Evolutionary conservation across 2,888 invertebrate species (phyloP).

Genomic region (Spatulosminthurus flaviceps): DNA sequence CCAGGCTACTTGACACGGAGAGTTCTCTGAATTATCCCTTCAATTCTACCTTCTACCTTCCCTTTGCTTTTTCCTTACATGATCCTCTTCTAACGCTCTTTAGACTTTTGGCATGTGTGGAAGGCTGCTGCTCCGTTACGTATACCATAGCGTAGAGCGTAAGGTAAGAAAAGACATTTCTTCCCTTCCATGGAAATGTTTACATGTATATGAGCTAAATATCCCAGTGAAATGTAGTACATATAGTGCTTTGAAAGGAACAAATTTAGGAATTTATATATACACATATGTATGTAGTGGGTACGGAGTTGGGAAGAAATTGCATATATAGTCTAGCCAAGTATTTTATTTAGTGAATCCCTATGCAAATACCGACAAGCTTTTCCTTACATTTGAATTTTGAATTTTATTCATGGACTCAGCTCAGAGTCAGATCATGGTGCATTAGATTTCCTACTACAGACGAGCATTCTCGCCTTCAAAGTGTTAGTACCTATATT

Average conservation of each 20-base stretch:
- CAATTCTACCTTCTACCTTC: too few species aligned
- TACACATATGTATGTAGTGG: not conserved
- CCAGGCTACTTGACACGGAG: constrained; percentile 3
- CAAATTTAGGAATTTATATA: too few species aligned
- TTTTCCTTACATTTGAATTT: constrained; percentile 30
- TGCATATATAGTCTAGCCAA: constrained; percentile 13
- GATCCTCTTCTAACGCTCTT: not conserved
- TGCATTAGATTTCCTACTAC: constrained; percentile 37
- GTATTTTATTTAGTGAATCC: constrained; percentile 37
- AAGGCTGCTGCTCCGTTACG: too few species aligned
- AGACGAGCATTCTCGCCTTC: constrained; percentile 34
- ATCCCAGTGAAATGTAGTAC: too few species aligned
- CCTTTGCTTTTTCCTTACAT: not conserved
- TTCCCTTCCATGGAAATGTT: too few species aligned
- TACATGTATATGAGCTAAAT: too few species aligned
- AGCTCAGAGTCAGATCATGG: constrained; percentile 28
- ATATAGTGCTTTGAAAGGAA: too few species aligned
- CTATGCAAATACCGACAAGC: constrained; percentile 34
- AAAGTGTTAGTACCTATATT: constrained; percentile 34
- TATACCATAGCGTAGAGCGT: too few species aligned
- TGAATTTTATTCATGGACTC: constrained; percentile 30
- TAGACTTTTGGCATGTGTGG: not conserved
- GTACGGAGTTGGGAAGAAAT: not conserved
- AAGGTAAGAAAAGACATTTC: too few species aligned
- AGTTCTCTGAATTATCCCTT: constrained; percentile 15